Evolutionary conservation across 2,888 invertebrate species (phyloP).

Genomic region (Campaea margaritaria): DNA sequence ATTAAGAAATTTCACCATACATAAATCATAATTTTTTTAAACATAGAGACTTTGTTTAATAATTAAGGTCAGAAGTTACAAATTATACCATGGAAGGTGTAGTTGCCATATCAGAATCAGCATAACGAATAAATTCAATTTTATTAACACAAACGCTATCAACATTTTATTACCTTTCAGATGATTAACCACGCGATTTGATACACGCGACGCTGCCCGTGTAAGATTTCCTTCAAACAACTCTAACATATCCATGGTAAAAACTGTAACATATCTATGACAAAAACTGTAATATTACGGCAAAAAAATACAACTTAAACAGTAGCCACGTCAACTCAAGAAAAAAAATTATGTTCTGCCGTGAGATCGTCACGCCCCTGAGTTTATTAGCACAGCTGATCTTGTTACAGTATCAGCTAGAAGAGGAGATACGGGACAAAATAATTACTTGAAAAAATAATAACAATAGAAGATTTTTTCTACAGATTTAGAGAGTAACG

Average conservation of each 20-base stretch:
- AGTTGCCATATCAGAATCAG: constrained; percentile 8
- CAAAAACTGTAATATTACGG: not conserved
- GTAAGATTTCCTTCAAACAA: not conserved
- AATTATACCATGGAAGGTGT: not conserved
- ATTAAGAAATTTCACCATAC: too few species aligned
- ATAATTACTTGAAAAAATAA: not conserved
- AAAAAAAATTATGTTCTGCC: constrained; percentile 19
- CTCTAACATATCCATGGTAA: not conserved
- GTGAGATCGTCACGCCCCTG: constrained; percentile 40
- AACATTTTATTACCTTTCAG: constrained; percentile 6
- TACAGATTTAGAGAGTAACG: not conserved
- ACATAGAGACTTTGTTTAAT: too few species aligned
- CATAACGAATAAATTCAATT: too few species aligned
- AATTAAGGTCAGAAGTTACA: too few species aligned
- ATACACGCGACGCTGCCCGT: constrained; percentile 9
- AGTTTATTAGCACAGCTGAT: constrained; percentile 41
- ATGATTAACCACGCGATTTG: constrained; percentile 14
- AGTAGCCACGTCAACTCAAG: constrained; percentile 1
- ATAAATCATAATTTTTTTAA: too few species aligned
- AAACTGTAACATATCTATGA: not conserved
- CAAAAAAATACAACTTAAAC: constrained; percentile 12
- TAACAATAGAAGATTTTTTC: too few species aligned
- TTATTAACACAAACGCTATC: constrained; percentile 2
- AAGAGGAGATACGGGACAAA: constrained; percentile 4
- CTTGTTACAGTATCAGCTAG: constrained; percentile 26